Conservation (phyloP, 2,113 vertebrate genomes). For the Gallinago jamesoni region DNA sequence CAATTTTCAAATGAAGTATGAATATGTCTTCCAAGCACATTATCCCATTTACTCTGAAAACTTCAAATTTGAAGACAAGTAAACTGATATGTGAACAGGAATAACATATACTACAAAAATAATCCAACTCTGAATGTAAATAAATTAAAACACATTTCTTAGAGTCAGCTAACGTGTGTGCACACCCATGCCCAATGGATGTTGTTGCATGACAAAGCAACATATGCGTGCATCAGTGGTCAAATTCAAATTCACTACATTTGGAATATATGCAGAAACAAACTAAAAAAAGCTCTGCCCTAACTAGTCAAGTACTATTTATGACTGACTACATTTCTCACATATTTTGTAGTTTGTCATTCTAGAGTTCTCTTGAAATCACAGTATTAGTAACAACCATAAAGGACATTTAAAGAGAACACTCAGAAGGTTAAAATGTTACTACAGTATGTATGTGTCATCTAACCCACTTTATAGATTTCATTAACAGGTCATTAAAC, state of each 20-base stretch:
- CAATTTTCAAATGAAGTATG: background rate
- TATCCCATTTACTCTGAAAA: background rate
- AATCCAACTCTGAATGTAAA: background rate
- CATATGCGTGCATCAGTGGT: rapidly evolving
- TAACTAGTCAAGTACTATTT: background rate
- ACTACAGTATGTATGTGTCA: rapidly evolving
- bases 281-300: background rate
- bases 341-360: background rate
- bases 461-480: background rate
- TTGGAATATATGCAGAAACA: background rate
- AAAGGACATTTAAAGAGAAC: background rate
- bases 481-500: background rate
- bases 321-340: background rate
- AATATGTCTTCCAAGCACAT: background rate
- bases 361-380: background rate
- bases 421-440: background rate
- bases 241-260: background rate
- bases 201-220: background rate
- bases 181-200: background rate
- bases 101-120: background rate
- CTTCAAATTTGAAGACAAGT: slow-evolving; percentile 36
- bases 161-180: background rate
- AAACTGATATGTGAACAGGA: background rate
- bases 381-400: background rate
- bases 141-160: background rate